Conservation (phyloP, 2,888 invertebrate species). For the Tortrix viridana region DNA sequence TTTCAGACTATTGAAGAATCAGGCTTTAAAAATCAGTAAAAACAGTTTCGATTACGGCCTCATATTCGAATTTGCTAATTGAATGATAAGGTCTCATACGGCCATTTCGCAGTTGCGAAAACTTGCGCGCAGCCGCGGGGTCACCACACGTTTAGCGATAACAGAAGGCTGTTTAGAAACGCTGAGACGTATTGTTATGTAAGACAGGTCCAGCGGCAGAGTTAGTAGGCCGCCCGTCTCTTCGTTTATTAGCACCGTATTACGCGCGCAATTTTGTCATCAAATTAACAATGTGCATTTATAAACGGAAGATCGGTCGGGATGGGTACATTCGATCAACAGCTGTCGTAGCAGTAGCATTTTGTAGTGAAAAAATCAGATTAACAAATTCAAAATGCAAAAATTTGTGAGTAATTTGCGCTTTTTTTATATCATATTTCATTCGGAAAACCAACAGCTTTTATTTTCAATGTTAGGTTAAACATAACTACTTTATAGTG, state of each 20-base stretch:
- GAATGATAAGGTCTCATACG: neutral
- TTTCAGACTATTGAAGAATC: no score
- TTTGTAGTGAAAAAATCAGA: constrained; percentile 43
- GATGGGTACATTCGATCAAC: constrained; percentile 57
- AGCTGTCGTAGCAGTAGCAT: constrained; percentile 50
- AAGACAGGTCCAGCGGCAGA: constrained; percentile 49
- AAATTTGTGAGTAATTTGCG: constrained; percentile 62
- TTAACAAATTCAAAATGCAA: constrained; percentile 58
- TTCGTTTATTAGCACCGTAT: constrained; percentile 72
- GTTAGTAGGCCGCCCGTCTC: constrained; percentile 57
- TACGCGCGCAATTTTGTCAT: constrained; percentile 67
- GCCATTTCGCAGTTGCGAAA: constrained; percentile 24
- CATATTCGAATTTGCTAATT: neutral
- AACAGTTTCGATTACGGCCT: no score
- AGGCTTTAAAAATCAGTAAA: no score
- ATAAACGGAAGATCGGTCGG: constrained; percentile 50
- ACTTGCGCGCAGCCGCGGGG: constrained; percentile 21
- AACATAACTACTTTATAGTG: no score
- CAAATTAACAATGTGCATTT: constrained; percentile 61
- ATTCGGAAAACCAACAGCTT: no score
- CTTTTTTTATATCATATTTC: constrained; percentile 6
- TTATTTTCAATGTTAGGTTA: no score
- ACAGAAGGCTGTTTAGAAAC: constrained; percentile 28
- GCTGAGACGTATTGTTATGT: constrained; percentile 20
- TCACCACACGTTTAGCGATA: constrained; percentile 20